These are phyloP conservation scores for Toxotes lorentzi DNA, from an alignment of 2,797 vertebrate genomes.

Conservation along the genomic window DNA sequence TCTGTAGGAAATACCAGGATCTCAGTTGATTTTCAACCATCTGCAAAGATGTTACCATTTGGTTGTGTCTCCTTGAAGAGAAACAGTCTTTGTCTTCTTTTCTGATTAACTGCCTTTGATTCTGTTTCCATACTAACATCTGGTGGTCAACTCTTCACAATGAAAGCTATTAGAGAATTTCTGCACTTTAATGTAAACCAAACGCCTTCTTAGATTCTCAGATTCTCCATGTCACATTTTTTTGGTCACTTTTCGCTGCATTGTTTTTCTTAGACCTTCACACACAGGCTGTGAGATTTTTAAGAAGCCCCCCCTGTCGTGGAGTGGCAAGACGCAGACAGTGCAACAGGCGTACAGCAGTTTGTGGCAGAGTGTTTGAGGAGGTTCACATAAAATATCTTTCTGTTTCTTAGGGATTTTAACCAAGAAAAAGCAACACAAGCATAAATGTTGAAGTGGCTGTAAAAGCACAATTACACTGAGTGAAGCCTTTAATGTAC, in stretches of 20 bases:
- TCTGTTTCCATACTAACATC: background rate
- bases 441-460: background rate
- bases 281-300: background rate
- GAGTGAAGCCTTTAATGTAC: slow-evolving; percentile 4
- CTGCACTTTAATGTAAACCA: slow-evolving; percentile 40
- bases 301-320: background rate
- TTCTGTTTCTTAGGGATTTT: background rate
- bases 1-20: background rate
- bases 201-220: slow-evolving; percentile 6
- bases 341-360: background rate
- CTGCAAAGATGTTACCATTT: background rate
- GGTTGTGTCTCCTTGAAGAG: background rate
- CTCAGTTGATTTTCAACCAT: background rate
- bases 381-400: background rate
- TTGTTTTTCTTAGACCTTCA: background rate
- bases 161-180: slow-evolving; percentile 6
- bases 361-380: background rate
- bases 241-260: background rate
- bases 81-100: background rate
- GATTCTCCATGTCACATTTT: background rate
- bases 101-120: background rate
- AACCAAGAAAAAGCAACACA: background rate
- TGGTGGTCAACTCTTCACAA: slow-evolving; percentile 8
- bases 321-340: background rate
- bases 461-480: slow-evolving; percentile 28